A percentile compares a stretch with the other conserved stretches of the same genome.
These are phyloP conservation scores for Nycticorax nycticorax DNA, from an alignment of 2,113 vertebrate genomes.

Conservation along the genomic window DNA sequence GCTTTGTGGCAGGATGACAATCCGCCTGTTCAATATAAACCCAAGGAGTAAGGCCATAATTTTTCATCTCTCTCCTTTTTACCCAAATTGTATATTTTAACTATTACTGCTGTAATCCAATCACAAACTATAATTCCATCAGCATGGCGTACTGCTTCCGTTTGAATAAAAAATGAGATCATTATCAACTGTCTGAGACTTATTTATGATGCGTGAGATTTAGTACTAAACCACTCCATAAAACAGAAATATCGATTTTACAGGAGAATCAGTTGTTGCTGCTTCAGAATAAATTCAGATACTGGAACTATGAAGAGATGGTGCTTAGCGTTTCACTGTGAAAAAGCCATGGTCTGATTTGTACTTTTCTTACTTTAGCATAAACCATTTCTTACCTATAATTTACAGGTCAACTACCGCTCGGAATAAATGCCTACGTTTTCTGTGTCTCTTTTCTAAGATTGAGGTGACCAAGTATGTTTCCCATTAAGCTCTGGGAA, in stretches of 20 bases:
- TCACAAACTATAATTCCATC: slow-evolving; percentile 27
- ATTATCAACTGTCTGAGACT: slow-evolving; percentile 3
- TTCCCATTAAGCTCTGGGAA: neutral
- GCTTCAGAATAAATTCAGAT: neutral
- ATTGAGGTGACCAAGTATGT: neutral
- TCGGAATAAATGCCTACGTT: neutral
- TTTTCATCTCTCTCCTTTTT: neutral
- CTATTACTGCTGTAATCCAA: neutral
- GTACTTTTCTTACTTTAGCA: neutral
- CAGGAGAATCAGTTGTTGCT: neutral
- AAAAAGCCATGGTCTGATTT: neutral
- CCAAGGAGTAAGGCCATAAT: neutral
- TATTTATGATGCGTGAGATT: slow-evolving; percentile 48
- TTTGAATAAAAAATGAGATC: slow-evolving; percentile 51
- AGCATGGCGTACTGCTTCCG: neutral
- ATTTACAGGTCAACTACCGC: neutral
- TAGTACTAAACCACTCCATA: slow-evolving; percentile 6
- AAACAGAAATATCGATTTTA: neutral
- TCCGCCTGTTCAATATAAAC: neutral
- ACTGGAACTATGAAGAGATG: neutral
- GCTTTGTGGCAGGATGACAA: neutral
- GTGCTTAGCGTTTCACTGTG: neutral
- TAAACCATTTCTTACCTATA: neutral
- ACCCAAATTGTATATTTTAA: slow-evolving; percentile 5
- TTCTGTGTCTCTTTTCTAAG: neutral